Conservation (phyloP, 2,888 invertebrate genomes). For the Acrobeloides nanus region DNA sequence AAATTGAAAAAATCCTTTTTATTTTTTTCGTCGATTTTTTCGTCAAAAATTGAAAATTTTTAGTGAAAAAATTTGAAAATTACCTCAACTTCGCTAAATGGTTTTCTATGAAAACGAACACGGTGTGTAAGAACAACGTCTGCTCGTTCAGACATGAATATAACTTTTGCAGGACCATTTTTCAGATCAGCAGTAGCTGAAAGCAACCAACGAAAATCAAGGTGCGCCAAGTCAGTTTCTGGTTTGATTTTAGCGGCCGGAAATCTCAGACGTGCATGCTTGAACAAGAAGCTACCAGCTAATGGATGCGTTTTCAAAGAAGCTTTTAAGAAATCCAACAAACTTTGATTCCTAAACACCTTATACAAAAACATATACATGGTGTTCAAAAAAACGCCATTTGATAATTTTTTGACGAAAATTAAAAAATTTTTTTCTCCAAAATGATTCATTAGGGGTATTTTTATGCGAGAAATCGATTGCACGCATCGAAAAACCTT, state of each 20-base stretch:
- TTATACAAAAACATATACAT: too few species aligned
- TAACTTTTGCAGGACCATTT: slow-evolving; percentile 9
- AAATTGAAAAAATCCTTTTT: too few species aligned
- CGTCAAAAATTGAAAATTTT: too few species aligned
- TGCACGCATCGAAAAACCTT: too few species aligned
- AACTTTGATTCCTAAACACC: slow-evolving; percentile 3
- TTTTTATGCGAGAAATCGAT: too few species aligned
- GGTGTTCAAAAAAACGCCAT: background rate
- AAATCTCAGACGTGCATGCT: slow-evolving; percentile 6
- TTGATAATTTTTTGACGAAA: too few species aligned
- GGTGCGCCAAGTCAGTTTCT: background rate
- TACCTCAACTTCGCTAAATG: slow-evolving; percentile 8
- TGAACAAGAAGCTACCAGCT: slow-evolving; percentile 14
- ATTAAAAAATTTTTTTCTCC: too few species aligned
- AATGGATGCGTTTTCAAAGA: slow-evolving; percentile 5
- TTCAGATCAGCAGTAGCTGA: background rate
- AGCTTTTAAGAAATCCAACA: slow-evolving; percentile 7
- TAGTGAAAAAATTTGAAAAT: too few species aligned
- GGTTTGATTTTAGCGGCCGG: background rate
- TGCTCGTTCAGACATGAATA: slow-evolving; percentile 11
- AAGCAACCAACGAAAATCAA: slow-evolving; percentile 5
- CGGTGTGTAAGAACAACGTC: slow-evolving; percentile 13
- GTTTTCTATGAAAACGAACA: slow-evolving; percentile 5
- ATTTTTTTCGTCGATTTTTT: too few species aligned
- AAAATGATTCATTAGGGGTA: too few species aligned